Evolutionary conservation across 2,888 invertebrate species (phyloP).

Genomic region (Aphodius sticticus): DNA sequence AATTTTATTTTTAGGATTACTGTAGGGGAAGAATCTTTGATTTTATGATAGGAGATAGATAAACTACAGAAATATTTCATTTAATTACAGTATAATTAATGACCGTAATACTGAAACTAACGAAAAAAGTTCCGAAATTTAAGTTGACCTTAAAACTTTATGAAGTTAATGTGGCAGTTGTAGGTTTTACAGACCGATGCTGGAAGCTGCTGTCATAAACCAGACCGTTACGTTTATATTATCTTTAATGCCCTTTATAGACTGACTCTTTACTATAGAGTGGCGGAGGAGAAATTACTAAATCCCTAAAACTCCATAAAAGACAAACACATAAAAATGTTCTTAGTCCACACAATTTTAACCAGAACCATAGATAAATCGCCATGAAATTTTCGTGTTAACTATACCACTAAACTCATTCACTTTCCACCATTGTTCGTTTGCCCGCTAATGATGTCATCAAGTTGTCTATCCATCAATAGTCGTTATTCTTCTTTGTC

Average conservation of each 20-base stretch:
- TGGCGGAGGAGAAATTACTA: not conserved
- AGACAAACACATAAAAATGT: not conserved
- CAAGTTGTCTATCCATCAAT: not conserved
- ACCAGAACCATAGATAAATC: not conserved
- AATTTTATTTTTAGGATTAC: too few relatives aligned
- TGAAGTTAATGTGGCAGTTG: not conserved
- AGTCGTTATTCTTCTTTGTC: not conserved
- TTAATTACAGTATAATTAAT: too few relatives aligned
- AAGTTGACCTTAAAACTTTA: not conserved
- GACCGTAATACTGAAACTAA: too few relatives aligned
- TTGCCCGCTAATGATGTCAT: not conserved
- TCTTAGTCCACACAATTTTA: not conserved
- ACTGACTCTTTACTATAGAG: too few relatives aligned
- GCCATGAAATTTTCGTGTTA: not conserved
- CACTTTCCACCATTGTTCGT: constrained; percentile 4
- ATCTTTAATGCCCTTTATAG: too few relatives aligned
- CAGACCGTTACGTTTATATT: too few relatives aligned
- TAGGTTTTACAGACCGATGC: too few relatives aligned
- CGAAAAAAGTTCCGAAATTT: too few relatives aligned
- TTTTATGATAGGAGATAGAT: too few relatives aligned
- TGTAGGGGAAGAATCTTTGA: too few relatives aligned
- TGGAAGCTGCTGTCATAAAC: too few relatives aligned
- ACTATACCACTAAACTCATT: not conserved
- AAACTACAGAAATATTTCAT: too few relatives aligned
- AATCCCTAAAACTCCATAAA: not conserved